Evolutionary conservation across 1,140 invertebrate genomes (phyloP).

Genomic region (Littorina saxatilis): DNA sequence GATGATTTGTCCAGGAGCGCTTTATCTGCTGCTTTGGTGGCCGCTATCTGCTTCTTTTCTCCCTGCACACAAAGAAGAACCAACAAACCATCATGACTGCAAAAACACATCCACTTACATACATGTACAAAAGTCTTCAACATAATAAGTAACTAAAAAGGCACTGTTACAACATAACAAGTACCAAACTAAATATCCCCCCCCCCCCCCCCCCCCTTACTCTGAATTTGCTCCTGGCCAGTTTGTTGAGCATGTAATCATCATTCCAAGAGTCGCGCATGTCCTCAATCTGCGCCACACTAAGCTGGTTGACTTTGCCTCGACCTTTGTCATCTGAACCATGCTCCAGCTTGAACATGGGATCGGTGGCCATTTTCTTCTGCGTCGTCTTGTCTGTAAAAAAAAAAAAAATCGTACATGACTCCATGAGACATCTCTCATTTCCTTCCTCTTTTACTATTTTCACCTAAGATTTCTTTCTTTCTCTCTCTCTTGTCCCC

Average conservation of each 20-base stretch:
- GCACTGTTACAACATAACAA: background rate
- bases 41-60: slow-evolving; percentile 84
- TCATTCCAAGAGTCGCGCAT: slow-evolving; percentile 91
- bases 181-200: background rate
- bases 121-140: background rate
- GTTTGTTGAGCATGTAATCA: slow-evolving; percentile 92
- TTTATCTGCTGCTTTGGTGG: slow-evolving; percentile 82
- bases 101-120: no score
- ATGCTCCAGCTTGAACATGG: slow-evolving; percentile 97
- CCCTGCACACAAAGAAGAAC: slow-evolving; percentile 67
- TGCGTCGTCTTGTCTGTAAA: slow-evolving; percentile 84
- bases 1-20: slow-evolving; percentile 86
- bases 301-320: slow-evolving; percentile 83
- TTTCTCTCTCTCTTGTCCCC: no score
- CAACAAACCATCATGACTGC: background rate
- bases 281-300: slow-evolving; percentile 85
- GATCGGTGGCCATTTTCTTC: slow-evolving; percentile 91
- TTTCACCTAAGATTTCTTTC: no score
- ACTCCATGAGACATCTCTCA: background rate
- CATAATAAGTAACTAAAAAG: background rate
- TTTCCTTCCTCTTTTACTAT: no score
- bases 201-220: no score
- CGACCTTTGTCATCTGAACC: slow-evolving; percentile 87
- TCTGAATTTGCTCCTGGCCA: slow-evolving; percentile 88
- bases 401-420: background rate